Percentiles rank a stretch among this genome's conserved stretches.
Evolutionary conservation across 2,113 vertebrate species (phyloP).

Genomic region (Podiceps cristatus): DNA sequence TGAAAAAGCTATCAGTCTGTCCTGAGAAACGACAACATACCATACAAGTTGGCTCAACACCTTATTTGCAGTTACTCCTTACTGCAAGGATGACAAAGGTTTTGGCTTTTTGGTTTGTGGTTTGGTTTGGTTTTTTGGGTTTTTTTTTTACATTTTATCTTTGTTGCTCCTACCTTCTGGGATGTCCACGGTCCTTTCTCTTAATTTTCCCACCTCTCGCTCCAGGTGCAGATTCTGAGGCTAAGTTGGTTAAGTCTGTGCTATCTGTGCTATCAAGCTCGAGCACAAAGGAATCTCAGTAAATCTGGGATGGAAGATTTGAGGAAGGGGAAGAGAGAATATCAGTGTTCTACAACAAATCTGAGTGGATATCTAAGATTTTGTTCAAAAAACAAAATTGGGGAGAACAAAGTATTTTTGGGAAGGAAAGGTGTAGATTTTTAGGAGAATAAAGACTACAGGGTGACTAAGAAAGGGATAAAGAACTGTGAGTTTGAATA

Average conservation of each 20-base stretch:
- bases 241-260: conserved; percentile 74
- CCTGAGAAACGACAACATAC: background rate
- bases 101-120: background rate
- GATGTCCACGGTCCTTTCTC: conserved; percentile 72
- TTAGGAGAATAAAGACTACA: conserved; percentile 13
- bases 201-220: conserved; percentile 75
- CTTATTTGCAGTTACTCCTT: conserved; percentile 3
- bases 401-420: conserved; percentile 17
- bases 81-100: background rate
- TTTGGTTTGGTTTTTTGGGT: background rate
- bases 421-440: background rate
- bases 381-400: background rate
- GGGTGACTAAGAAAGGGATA: background rate
- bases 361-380: conserved; percentile 55
- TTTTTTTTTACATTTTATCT: background rate
- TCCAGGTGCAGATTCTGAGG: conserved; percentile 73
- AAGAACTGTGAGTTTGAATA: conserved; percentile 5
- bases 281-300: conserved; percentile 74
- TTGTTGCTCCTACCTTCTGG: conserved; percentile 74
- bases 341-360: conserved; percentile 68
- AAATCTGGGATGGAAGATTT: conserved; percentile 77
- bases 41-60: background rate
- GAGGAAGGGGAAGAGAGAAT: conserved; percentile 75
- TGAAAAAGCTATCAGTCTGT: background rate
- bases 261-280: conserved; percentile 74